Evolutionary conservation across 2,113 vertebrate genomes (phyloP).

Genomic region (Oncorhynchus masou): DNA sequence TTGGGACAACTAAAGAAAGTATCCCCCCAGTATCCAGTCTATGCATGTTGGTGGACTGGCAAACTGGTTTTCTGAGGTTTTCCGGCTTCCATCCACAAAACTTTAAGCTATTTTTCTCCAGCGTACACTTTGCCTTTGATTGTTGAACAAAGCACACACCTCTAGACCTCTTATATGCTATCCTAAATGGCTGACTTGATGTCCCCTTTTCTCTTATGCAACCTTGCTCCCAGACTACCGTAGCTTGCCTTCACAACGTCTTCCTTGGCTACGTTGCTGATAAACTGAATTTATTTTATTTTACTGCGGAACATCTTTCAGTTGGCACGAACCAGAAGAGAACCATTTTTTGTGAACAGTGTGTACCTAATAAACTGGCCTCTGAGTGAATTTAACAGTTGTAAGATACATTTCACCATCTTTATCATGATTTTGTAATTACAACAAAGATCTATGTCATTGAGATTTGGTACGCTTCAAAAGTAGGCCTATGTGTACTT

Average conservation of each 20-base stretch:
- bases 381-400: neutral
- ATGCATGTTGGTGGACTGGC: no score
- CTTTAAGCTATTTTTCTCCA: no score
- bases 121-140: no score
- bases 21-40: no score
- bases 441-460: neutral
- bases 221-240: neutral
- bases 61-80: no score
- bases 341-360: constrained; percentile 16
- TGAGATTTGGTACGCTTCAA: constrained; percentile 1
- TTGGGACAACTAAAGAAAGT: no score
- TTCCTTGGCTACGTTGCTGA: constrained; percentile 18
- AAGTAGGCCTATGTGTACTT: neutral
- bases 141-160: no score
- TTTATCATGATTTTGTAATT: neutral
- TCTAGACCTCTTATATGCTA: no score
- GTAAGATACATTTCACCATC: neutral
- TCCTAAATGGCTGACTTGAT: neutral
- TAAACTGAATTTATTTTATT: constrained; percentile 40
- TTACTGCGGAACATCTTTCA: constrained; percentile 15
- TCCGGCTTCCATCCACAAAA: no score
- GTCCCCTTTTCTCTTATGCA: neutral
- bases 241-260: constrained; percentile 12
- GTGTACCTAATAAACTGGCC: neutral
- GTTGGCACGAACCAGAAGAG: constrained; percentile 8